Percentiles rank a stretch among this genome's conserved stretches.
These are phyloP conservation scores for Bagarius yarrelli DNA, from an alignment of 2,113 vertebrate genomes.

Conservation along the genomic window DNA sequence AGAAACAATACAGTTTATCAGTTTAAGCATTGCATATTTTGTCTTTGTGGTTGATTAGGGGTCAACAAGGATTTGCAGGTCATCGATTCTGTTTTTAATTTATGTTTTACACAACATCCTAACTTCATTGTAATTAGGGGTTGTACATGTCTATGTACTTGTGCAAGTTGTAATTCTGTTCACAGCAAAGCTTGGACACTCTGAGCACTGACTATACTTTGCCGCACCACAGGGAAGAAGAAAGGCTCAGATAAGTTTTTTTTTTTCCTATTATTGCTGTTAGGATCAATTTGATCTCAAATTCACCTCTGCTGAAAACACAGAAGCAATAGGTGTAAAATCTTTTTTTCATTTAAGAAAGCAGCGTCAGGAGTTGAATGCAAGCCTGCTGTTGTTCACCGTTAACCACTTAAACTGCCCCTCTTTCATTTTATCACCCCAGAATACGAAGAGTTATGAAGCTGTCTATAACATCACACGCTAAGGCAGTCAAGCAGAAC, in stretches of 20 bases:
- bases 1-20: no score
- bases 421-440: not conserved
- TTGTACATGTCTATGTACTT: no score
- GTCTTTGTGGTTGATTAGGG: no score
- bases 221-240: not conserved
- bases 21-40: no score
- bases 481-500: not conserved
- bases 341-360: not conserved
- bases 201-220: not conserved
- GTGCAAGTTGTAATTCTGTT: no score
- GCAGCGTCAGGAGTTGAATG: not conserved
- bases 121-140: no score
- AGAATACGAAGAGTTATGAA: not conserved
- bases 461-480: conserved; percentile 2
- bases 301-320: not conserved
- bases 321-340: not conserved
- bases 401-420: not conserved
- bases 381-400: conserved; percentile 6
- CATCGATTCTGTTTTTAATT: no score
- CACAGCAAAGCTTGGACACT: no score
- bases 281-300: not conserved
- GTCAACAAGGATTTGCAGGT: no score
- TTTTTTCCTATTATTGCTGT: not conserved
- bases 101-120: no score
- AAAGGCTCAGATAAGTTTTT: no score